Base-by-base conservation (phyloP, 2,888 invertebrate genomes). In the Labia minor region DNA sequence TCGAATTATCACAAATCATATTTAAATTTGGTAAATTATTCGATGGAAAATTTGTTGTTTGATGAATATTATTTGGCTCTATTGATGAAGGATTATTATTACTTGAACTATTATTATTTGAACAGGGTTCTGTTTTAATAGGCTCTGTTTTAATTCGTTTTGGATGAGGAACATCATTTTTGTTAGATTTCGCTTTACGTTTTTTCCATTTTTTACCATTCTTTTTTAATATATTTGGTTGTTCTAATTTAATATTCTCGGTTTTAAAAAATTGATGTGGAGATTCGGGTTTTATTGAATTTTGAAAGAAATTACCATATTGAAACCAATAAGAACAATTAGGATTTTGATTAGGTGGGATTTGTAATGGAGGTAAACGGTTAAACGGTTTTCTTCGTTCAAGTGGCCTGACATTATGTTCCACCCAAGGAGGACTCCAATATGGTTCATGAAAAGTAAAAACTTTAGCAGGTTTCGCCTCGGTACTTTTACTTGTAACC, bases 361-460 rank as follows among this genome's bases (percentile, higher is more conserved):
- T 3, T 14, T 49, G 6, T 14, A 49, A n/a, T n/a, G 49, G 49
- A n/a, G 49, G 8, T 2, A 14, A 2, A 8, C 49, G 49, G 3
- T n/a, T 49, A 49, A 49, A 49, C 16, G 49, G 14, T 14, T 16
- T 49, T 49, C 49, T 49, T 11, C 14, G 2, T 49, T 4, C 6
- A 14, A 49, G 6, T 10, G 49, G 49, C 16, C 14, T 14, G 16
- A 2, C 2, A 16, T 49, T 14, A n/a, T 3, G 8, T 14, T 49
- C 49, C n/a, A 49, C 49, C 49, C 49, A 49, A 49, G 49, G 49
- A 49, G 49, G 49, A n/a, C 3, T 49, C 49, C 49, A 49, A 49
- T 10, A 49, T 33, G 33, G 11, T 14, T 49, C 49, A n/a, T 49
- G n/a, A 49, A 10, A 10, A 10, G 4, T 49, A 14, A 49, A 49